Percentiles rank a stretch among this genome's conserved stretches.
Evolutionary conservation across 1,140 invertebrate genomes (phyloP).

Genomic region (Drosophila orena): DNA sequence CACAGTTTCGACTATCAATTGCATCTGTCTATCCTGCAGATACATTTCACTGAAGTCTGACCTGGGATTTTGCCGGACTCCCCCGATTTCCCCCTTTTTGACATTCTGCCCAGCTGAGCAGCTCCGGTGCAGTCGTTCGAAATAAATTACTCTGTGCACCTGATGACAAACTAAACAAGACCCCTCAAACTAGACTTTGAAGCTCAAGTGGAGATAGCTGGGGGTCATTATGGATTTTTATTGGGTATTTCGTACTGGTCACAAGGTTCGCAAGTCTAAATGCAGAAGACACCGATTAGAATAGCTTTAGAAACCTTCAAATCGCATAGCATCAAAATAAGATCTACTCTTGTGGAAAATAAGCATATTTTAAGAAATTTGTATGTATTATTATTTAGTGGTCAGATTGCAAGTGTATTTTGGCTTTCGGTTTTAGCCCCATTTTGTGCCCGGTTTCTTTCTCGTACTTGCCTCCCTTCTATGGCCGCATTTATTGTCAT

Average conservation of each 20-base stretch:
- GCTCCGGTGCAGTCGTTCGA: slow-evolving; percentile 66
- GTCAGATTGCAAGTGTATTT: slow-evolving; percentile 4
- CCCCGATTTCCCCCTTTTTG: slow-evolving; percentile 4
- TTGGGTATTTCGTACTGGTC: not conserved
- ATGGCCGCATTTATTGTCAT: slow-evolving; percentile 76
- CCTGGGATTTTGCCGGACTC: slow-evolving; percentile 31
- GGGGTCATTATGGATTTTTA: not conserved
- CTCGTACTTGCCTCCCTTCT: slow-evolving; percentile 30
- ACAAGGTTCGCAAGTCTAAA: not conserved
- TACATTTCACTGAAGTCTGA: slow-evolving; percentile 74
- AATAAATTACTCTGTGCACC: slow-evolving; percentile 82
- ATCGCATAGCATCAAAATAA: too few relatives aligned
- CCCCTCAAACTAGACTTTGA: slow-evolving; percentile 21
- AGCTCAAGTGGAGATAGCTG: not conserved
- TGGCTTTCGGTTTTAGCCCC: not conserved
- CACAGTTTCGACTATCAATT: slow-evolving; percentile 44
- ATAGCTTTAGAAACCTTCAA: not conserved
- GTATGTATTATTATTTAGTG: too few relatives aligned
- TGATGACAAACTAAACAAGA: slow-evolving; percentile 72
- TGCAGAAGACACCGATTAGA: not conserved
- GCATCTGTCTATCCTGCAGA: slow-evolving; percentile 53
- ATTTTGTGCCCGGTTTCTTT: not conserved
- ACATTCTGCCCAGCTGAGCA: slow-evolving; percentile 30
- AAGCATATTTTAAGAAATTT: too few relatives aligned
- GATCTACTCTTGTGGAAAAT: too few relatives aligned